phyloP scores from a whole-genome alignment of 2,888 invertebrate species.

The Rugalucina vietnamica region DNA sequence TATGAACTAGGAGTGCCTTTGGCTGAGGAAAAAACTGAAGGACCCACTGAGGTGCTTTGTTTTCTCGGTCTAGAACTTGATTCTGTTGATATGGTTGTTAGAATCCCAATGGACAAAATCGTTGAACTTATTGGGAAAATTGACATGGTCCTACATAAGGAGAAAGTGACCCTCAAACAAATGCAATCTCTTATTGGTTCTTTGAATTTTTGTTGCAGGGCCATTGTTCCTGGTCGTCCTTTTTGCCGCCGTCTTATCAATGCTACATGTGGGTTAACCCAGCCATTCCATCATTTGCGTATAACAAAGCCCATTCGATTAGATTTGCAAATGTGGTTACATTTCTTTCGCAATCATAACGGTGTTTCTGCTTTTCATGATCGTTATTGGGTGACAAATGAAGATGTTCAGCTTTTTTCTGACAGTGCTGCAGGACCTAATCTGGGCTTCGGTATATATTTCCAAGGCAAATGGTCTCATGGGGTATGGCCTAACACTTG shows the following conservation, averaged over 20 bases:
- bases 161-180: not conserved
- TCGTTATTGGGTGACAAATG: slow-evolving; percentile 14
- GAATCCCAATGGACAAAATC: slow-evolving; percentile 20
- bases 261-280: not conserved
- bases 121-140: not conserved
- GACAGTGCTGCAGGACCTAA: slow-evolving; percentile 21
- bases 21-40: slow-evolving; percentile 24
- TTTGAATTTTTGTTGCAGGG: not conserved
- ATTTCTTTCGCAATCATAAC: not conserved
- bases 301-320: not conserved
- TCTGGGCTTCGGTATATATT: slow-evolving; percentile 27
- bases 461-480: slow-evolving; percentile 16
- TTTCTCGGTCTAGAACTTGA: slow-evolving; percentile 38
- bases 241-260: not conserved
- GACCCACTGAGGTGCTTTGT: slow-evolving; percentile 21
- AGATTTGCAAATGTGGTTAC: slow-evolving; percentile 4
- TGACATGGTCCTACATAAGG: not conserved
- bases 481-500: slow-evolving; percentile 19
- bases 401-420: slow-evolving; percentile 21
- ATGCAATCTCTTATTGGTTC: not conserved
- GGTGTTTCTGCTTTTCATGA: slow-evolving; percentile 23
- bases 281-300: not conserved
- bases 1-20: slow-evolving; percentile 21
- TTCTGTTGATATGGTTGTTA: slow-evolving; percentile 13
- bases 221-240: not conserved